Conservation (phyloP, 2,888 invertebrate species). For the Cephus pulcher region DNA sequence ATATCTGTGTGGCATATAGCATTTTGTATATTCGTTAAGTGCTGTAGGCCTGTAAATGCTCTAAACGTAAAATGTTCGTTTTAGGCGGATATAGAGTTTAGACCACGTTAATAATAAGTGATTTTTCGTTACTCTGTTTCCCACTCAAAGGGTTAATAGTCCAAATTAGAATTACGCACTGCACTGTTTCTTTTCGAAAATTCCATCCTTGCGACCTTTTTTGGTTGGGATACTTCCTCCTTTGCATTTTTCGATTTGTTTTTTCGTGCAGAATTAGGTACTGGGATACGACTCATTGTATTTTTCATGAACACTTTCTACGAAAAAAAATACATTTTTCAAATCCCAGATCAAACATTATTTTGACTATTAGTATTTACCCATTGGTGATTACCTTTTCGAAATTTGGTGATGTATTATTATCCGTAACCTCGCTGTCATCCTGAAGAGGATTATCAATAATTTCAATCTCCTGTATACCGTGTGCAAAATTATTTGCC, state of each 20-base stretch:
- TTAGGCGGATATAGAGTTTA: neutral
- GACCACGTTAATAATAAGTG: neutral
- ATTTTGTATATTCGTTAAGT: neutral
- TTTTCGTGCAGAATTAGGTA: neutral
- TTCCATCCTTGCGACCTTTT: neutral
- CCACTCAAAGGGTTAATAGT: too few species aligned
- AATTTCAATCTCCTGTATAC: neutral
- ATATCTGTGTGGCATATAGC: neutral
- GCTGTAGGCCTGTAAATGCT: neutral
- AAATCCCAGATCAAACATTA: neutral
- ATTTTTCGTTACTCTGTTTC: neutral
- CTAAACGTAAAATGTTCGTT: neutral
- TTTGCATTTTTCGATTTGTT: neutral
- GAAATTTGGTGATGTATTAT: neutral
- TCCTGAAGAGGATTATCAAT: neutral
- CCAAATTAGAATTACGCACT: neutral
- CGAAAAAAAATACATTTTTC: neutral
- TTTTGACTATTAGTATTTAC: neutral
- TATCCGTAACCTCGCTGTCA: neutral
- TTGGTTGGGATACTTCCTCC: neutral
- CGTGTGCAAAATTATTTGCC: neutral
- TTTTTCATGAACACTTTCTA: neutral
- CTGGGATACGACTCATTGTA: neutral
- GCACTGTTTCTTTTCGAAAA: neutral
- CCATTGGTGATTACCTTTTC: neutral